Base-by-base conservation (phyloP, 2,888 invertebrate genomes). In the Tubulanus polymorphus region DNA sequence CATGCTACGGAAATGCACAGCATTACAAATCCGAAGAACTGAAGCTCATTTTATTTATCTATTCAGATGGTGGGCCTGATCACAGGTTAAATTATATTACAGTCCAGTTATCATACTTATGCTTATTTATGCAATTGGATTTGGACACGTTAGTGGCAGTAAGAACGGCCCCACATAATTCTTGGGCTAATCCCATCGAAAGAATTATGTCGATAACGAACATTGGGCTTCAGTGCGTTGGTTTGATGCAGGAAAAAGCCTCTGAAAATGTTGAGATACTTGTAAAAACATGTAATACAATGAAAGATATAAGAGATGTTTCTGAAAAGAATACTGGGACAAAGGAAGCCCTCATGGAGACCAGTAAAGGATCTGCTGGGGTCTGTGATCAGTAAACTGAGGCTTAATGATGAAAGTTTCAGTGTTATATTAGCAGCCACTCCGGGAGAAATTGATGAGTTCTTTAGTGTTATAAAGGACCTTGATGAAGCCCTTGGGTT, bases 111-210 rank as follows among this genome's bases (percentile, higher is more conserved):
- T 30, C 58, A 25, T n/a, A 51, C 25, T 28, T 60, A 15, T n/a
- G 30, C 15, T 48, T 52, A 30, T 59, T 57, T 29, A 20, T 59
- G 2, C 32, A 26, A 25, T 30, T 53, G 5, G 56, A 57, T 45
- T 41, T 57, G 30, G 59, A 58, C 48, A 35, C 57, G 47, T 32
- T 53, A 10, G 37, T 59, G 12, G 35, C 37, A 15, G 50, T 32
- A 20, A 46, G 59, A 27, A 58, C 57, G 15, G 54, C 59, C 6
- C 57, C 59, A 12, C 37, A 15, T 10, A 46, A 58, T 3, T 52
- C 53, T 37, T 60, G 54, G 28, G 20, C 32, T 12, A 60, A 62
- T 41, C 60, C 60, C 27, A 60, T 57, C 12, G 55, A 62, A 48
- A 46, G 58, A 25, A 18, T 32, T 2, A 60, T 60, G 60, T 51